Base-by-base conservation (phyloP, 2,797 vertebrate species). In the Sebastes wilsoni region DNA sequence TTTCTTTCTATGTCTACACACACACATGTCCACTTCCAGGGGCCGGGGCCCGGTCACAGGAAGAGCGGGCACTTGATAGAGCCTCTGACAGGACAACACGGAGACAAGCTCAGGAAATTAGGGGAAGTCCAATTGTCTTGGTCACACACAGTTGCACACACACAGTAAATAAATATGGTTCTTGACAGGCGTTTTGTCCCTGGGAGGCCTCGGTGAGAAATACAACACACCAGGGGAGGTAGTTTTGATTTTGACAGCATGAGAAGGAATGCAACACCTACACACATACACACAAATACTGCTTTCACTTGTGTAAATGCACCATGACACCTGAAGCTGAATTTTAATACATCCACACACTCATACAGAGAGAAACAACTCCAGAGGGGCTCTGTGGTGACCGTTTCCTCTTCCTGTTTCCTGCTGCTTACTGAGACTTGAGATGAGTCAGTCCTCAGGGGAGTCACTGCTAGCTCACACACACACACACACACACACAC, bases 341-440 rank as follows among this genome's bases (percentile, higher is more conserved):
- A 77, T 83, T 58, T 67, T 12, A 77, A 88, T 61, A 25, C 13
- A 30, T 66, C 28, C 69, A 70, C 72, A 67, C 66, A 64, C 59
- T 56, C 34, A 61, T 8, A 75, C n/a, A 55, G 28, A 80, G 6
- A 75, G 49, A 66, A 70, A 49, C n/a, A 23, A 68, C 62, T 82
- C 62, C 74, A 66, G 42, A 72, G 81, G 78, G 74, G 79, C 36
- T 72, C 67, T 81, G 83, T 52, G 66, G 77, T 80, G 85, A 84
- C 85, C 59, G 7, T 87, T 93, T 94, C 91, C 92, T 89, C 79
- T 94, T 92, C 90, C 93, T 93, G 89, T 92, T 94, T 93, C 92
- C 92, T 93, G 90, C 90, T 79, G 76, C 81, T 81, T 16, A 67
- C 78, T 76, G 78, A 87, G 81, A 89, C 87, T 74, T 81, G 69